Evolutionary conservation across 2,888 invertebrate genomes (phyloP), one percentile per base, ranked within the genome.

Genomic region (Anoplius nigerrimus): DNA sequence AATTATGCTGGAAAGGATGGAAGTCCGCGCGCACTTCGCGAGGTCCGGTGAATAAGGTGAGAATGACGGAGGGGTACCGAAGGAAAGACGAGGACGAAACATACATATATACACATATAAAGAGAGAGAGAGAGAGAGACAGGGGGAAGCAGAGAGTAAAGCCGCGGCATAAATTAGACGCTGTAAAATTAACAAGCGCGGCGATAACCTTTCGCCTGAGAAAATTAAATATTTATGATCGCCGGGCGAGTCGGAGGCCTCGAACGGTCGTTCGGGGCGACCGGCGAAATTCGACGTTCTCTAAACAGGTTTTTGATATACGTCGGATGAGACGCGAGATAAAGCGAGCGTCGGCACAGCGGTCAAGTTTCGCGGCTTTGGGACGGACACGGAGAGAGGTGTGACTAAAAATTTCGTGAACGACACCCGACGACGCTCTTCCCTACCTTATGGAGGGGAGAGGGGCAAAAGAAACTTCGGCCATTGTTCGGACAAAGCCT

Each of bases 241-340:
- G 34, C 59, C 43, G 51, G 22, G 16, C 3, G 42, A 24, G 53
- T 2, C 3, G 1, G 15, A 15, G n/a, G 68, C 46, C 66, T 57
- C 43, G 72, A n/a, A 63, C 54, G 71, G 57, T 13, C 34, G 34
- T 11, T 51, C 63, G 43, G n/a, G n/a, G 48, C 62, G 11, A 34
- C 8, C 8, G 34, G 34, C 34, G 64, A 55, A 63, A 71, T 62
- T 62, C 71, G 63, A 63, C 63, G 62, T 34, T 72, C 66, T n/a
- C 71, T 72, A 75, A 79, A 79, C 76, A 73, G 76, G 76, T 78
- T 79, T 73, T 66, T 65, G 65, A 66, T 62, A 59, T 59, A 69
- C 72, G 72, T 73, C 76, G 71, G 79, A 79, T 76, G 69, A 74
- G 71, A 74, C 69, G 62, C 63, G 66, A 57, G 78, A 79, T 79